Conservation (phyloP, 2,797 vertebrate species). For the Sebastes nivosus region DNA sequence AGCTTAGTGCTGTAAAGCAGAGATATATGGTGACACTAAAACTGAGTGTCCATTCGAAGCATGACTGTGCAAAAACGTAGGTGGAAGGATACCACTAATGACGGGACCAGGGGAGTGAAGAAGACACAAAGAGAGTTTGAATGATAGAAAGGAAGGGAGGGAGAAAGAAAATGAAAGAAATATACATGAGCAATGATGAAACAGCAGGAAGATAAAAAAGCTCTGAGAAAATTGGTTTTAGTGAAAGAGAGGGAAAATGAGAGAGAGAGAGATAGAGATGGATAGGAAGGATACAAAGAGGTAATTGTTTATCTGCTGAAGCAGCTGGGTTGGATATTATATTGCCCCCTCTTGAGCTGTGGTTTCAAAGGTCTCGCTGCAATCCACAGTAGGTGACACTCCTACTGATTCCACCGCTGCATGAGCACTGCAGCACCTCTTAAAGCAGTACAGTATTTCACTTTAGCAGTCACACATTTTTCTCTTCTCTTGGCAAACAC, state of each 20-base stretch:
- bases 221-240: background rate
- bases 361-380: constrained; percentile 22
- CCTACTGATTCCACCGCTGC: constrained; percentile 2
- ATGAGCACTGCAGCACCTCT: constrained; percentile 34
- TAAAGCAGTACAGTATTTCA: constrained; percentile 23
- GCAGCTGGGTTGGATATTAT: background rate
- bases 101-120: background rate
- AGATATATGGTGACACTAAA: constrained; percentile 47
- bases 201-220: background rate
- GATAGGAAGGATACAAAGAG: background rate
- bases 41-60: constrained; percentile 12
- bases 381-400: constrained; percentile 13
- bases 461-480: constrained; percentile 9
- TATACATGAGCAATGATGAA: background rate
- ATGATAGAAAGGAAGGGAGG: background rate
- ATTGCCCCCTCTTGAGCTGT: background rate
- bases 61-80: constrained; percentile 14
- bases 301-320: background rate
- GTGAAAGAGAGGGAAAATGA: background rate
- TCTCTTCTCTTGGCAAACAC: background rate
- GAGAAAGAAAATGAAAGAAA: background rate
- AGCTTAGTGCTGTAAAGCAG: constrained; percentile 28
- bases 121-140: background rate
- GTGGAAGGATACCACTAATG: background rate
- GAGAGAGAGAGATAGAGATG: background rate